A percentile compares a stretch with the other conserved stretches of the same genome.
Conservation (phyloP, 2,113 vertebrate species). For the Corythoichthys intestinalis region DNA sequence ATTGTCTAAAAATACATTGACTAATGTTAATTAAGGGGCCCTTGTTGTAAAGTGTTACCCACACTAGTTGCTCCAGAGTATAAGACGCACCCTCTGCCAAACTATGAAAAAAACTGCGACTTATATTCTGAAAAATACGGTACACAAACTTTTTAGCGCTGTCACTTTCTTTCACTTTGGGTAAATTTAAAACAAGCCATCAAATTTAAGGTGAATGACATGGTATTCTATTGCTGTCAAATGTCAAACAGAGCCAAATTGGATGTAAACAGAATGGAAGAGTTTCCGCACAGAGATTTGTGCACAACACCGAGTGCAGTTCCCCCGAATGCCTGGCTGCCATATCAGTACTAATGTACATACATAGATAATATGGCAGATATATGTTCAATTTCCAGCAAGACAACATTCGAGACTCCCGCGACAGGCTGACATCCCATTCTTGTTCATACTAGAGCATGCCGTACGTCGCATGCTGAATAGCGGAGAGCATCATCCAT, state of each 20-base stretch:
- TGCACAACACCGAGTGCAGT: slow-evolving; percentile 21
- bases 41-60: too few species aligned
- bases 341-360: slow-evolving; percentile 4
- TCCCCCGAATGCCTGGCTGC: slow-evolving; percentile 17
- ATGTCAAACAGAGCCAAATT: neutral
- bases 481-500: slow-evolving; percentile 9
- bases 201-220: too few species aligned
- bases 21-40: too few species aligned
- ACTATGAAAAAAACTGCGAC: too few species aligned
- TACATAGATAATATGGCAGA: slow-evolving; percentile 12
- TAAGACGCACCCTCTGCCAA: too few species aligned
- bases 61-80: too few species aligned
- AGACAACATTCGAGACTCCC: slow-evolving; percentile 30
- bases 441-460: neutral
- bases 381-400: slow-evolving; percentile 41
- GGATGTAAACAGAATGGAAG: neutral
- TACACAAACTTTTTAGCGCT: too few species aligned
- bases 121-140: too few species aligned
- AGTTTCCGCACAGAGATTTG: slow-evolving; percentile 34
- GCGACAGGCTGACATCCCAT: neutral
- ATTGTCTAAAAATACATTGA: too few species aligned
- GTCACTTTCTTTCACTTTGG: too few species aligned
- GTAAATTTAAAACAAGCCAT: too few species aligned
- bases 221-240: neutral
- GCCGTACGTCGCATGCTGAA: neutral